phyloP scores from a whole-genome alignment of 2,888 invertebrate genomes.

The Myopa tessellatipennis region DNA sequence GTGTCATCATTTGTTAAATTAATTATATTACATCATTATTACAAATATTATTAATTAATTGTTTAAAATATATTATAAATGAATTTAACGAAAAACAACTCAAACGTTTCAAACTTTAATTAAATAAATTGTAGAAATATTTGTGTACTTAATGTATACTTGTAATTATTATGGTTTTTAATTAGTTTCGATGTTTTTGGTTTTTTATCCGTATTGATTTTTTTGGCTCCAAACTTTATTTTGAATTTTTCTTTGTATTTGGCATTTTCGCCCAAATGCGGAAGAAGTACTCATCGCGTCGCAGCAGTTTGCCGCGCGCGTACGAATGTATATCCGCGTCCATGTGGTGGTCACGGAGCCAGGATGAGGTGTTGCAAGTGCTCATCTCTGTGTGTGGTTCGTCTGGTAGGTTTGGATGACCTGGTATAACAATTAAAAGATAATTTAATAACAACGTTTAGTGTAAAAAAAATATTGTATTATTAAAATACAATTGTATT shows the following conservation, averaged over 20 bases:
- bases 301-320: conserved; percentile 84
- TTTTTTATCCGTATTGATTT: conserved; percentile 27
- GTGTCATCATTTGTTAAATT: not conserved
- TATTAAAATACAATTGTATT: no score
- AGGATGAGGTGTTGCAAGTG: conserved; percentile 93
- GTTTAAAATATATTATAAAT: not conserved
- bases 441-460: not conserved
- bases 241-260: conserved; percentile 52
- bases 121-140: conserved; percentile 26
- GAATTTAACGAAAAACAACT: not conserved
- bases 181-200: conserved; percentile 26
- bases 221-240: conserved; percentile 10
- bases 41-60: not conserved
- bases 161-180: not conserved
- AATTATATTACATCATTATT: conserved; percentile 14
- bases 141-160: conserved; percentile 20
- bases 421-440: conserved; percentile 48
- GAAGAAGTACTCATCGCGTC: conserved; percentile 96
- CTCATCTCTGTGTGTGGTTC: conserved; percentile 83
- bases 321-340: conserved; percentile 93
- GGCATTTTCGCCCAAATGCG: conserved; percentile 74
- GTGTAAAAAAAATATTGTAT: not conserved
- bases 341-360: conserved; percentile 93
- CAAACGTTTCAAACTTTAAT: conserved; percentile 8
- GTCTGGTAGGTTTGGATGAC: conserved; percentile 69